Conservation (phyloP, 2,797 vertebrate species). For the Euphonia xanthogaster region DNA sequence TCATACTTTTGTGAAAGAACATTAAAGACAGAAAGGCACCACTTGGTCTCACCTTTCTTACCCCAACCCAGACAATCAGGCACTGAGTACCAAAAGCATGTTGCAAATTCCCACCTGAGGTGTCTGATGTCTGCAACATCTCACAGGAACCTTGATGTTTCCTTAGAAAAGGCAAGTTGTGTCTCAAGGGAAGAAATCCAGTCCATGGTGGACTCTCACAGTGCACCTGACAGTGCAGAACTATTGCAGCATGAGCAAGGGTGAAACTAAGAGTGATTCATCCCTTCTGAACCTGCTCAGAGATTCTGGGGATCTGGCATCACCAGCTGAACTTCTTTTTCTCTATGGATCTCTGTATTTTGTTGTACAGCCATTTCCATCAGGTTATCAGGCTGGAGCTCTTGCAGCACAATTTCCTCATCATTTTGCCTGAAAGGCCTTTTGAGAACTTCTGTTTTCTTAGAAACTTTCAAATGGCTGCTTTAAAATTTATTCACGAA, state of each 20-base stretch:
- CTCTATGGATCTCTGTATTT: background rate
- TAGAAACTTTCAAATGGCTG: background rate
- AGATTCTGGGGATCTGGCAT: background rate
- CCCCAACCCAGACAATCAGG: background rate
- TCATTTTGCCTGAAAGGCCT: background rate
- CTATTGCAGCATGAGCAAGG: background rate
- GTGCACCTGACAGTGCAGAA: background rate
- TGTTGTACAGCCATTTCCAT: background rate
- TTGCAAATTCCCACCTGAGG: background rate
- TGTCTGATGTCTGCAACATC: background rate
- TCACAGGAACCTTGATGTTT: background rate
- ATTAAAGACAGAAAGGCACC: background rate
- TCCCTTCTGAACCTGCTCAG: background rate
- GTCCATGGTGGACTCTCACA: background rate
- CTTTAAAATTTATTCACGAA: background rate
- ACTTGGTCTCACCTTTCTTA: background rate
- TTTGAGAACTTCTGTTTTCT: background rate
- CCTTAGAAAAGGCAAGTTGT: background rate
- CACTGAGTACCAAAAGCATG: background rate
- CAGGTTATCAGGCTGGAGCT: background rate
- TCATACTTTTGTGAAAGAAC: background rate
- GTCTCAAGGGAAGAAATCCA: background rate
- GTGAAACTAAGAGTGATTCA: background rate
- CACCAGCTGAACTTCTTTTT: background rate
- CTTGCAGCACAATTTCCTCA: background rate